Conservation (phyloP, 2,113 vertebrate species). For the Seriola aureovittata region DNA sequence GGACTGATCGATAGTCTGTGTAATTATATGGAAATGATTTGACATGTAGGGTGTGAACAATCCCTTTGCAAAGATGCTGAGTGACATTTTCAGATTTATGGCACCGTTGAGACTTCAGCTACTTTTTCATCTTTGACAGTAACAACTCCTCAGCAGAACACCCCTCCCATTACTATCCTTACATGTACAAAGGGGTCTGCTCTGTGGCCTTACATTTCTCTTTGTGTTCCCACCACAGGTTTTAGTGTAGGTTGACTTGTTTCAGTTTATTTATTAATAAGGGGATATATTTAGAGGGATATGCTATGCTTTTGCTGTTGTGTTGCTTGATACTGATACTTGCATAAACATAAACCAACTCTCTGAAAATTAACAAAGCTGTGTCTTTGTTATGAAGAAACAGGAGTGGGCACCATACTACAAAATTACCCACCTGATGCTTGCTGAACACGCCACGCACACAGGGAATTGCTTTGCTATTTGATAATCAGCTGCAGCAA, state of each 20-base stretch:
- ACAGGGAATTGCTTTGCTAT: constrained; percentile 31
- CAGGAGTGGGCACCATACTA: constrained; percentile 6
- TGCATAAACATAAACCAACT: constrained; percentile 4
- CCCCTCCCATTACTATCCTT: constrained; percentile 52
- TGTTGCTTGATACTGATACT: constrained; percentile 13
- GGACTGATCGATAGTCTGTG: background rate
- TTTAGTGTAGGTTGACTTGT: background rate
- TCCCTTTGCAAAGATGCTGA: constrained; percentile 42
- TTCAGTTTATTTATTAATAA: background rate
- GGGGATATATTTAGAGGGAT: too few species aligned
- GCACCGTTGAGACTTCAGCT: constrained; percentile 17
- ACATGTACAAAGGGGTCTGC: constrained; percentile 46
- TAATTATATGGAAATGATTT: constrained; percentile 23
- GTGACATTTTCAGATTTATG: constrained; percentile 49
- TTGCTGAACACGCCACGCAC: background rate
- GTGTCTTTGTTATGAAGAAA: constrained; percentile 47
- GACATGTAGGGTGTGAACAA: constrained; percentile 16
- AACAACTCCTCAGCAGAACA: constrained; percentile 52
- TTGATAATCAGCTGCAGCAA: constrained; percentile 58
- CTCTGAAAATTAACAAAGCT: constrained; percentile 37
- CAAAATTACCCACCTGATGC: constrained; percentile 62
- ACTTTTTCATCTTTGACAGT: constrained; percentile 67
- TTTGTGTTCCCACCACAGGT: background rate
- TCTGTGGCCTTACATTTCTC: background rate
- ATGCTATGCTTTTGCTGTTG: background rate